A percentile compares a stretch with the other conserved stretches of the same genome.
Conservation (phyloP, 2,888 invertebrate genomes). For the Tetragnatha montana region DNA sequence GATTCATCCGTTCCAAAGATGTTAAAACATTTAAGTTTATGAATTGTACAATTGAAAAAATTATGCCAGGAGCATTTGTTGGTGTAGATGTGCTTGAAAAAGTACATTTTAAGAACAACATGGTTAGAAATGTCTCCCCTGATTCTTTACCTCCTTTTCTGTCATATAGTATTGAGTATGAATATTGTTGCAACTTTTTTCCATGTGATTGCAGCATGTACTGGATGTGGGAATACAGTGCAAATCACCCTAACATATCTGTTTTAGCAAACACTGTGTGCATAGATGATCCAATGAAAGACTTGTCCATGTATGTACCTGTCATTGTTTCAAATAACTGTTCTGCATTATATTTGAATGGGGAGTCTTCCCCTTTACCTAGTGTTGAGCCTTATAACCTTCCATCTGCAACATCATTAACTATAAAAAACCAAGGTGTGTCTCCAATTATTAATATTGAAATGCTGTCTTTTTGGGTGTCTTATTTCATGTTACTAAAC, state of each 20-base stretch:
- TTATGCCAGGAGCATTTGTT: constrained; percentile 27
- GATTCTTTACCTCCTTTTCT: neutral
- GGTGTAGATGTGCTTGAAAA: constrained; percentile 2
- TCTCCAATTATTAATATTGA: too few species aligned
- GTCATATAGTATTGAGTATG: neutral
- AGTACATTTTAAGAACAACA: constrained; percentile 32
- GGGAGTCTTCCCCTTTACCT: neutral
- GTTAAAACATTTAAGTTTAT: constrained; percentile 5
- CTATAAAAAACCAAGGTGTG: too few species aligned
- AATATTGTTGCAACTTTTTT: constrained; percentile 27
- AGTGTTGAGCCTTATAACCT: too few species aligned
- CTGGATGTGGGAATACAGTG: constrained; percentile 32
- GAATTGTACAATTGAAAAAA: neutral
- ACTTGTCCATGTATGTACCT: neutral
- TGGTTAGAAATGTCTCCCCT: neutral
- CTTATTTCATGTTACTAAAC: too few species aligned
- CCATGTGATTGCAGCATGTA: constrained; percentile 40
- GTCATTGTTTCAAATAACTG: constrained; percentile 24
- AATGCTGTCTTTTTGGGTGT: too few species aligned
- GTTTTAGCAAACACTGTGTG: constrained; percentile 13
- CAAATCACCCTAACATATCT: neutral
- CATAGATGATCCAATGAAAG: neutral
- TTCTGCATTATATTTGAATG: constrained; percentile 28
- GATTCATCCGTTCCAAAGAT: neutral
- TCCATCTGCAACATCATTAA: too few species aligned